Base-by-base conservation (phyloP, 1,140 invertebrate genomes). In the Rhyzopertha dominica region DNA sequence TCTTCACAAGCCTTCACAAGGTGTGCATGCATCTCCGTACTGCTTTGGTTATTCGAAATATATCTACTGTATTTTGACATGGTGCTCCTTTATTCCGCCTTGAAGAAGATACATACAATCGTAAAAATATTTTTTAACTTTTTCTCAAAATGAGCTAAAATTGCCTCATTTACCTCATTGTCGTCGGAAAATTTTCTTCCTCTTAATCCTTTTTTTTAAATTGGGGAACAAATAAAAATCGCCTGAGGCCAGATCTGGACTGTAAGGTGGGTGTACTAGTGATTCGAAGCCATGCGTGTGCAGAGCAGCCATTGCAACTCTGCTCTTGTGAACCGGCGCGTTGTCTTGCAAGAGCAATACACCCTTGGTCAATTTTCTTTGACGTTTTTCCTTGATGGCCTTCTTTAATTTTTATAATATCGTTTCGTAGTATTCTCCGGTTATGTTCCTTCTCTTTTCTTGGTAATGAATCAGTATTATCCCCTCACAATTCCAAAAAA, bases 391-490 rank as follows among this genome's bases (percentile, higher is more conserved):
- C 41, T 19, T 36, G 53, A 55, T 46, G 39, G 52, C 43, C 5
- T 12, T 43, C 19, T 58, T 54, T 14, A 57, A 38, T 31, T 53
- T 50, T 12, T 53, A 49, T 51, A 49, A 50, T 30, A 52, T 18
- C 10, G 30, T 19, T n/a, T 2, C 42, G 29, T 51, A 45, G 38
- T 52, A 49, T 20, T 42, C 36, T 4, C 47, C 37, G 9, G n/a
- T 64, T 38, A 59, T 56, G 38, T 49, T 59, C 32, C n/a, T 47
- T 46, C 43, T 52, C 54, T 54, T 65, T 50, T 57, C 28, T 30
- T 65, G 51, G 44, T 65, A 65, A n/a, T 66, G 56, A 4, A 60
- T 54, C 19, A 61, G 49, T 2, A 69, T 28, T 22, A 68, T 56
- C 36, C 51, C 28, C 28, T 13, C 16, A 14, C 16, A 13, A 14